Evolutionary conservation across 2,797 vertebrate species (phyloP), one percentile per base, ranked within the genome.

Genomic region (Amazona finschi): DNA sequence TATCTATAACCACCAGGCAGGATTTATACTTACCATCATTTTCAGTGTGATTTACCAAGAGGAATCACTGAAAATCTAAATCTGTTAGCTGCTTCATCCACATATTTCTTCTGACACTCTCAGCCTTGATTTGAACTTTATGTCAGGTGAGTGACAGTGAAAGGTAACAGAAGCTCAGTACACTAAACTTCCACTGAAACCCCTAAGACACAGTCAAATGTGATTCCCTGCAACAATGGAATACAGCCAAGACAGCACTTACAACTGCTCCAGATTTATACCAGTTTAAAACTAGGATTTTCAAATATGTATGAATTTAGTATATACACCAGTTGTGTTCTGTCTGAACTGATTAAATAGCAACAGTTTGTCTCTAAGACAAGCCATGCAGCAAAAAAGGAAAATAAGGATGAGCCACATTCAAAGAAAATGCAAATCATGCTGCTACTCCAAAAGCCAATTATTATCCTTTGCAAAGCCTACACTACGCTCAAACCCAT

Each of bases 341-440:
- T 70, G 58, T 31, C 41, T 84, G 31, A 27, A 9, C 12, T 70
- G 43, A 75, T 70, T 61, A 60, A 90, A 86, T 8, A 78, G 70
- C 64, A 92, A 73, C 57, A 57, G 96, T 87, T 62, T 82, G 55
- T 75, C 69, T 84, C 47, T 57, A 36, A 70, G 58, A 65, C 60
- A 67, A 80, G n/a, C 11, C 4, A 10, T 50, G 78, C n/a, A 18
- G 60, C 47, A n/a, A 89, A 78, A 95, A 96, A 96, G 55, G 69
- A 85, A 65, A 93, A 87, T 20, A 47, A 75, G 91, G 76, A 93
- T 49, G 73, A 61, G 86, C 61, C 14, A 21, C 13, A 72, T 80
- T 79, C 87, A 84, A 64, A 72, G 60, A 90, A 95, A 90, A 91
- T 20, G 28, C 74, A 93, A 91, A 95, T 52, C 6, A 44, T 11